phyloP scores from a whole-genome alignment of 2,888 invertebrate genomes.

The Coleophora flavipennella region DNA sequence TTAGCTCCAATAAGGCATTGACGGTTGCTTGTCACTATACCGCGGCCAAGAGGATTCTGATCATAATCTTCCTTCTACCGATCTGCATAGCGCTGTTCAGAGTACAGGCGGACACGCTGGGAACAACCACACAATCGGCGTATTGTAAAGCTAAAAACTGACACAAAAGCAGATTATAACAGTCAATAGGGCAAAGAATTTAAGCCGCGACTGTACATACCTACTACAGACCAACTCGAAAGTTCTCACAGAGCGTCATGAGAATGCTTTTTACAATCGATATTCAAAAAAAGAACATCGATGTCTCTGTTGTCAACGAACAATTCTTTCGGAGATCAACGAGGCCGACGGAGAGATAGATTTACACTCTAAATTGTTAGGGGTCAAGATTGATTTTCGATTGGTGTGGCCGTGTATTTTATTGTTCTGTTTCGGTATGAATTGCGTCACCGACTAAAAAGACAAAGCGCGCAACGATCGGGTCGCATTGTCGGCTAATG shows the following conservation, averaged over 20 bases:
- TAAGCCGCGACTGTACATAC: constrained; percentile 45
- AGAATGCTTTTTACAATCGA: constrained; percentile 70
- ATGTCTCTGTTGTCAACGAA: constrained; percentile 71
- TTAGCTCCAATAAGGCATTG: constrained; percentile 31
- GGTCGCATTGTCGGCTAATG: constrained; percentile 56
- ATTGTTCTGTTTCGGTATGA: constrained; percentile 59
- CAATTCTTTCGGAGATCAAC: constrained; percentile 63
- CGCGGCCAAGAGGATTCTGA: constrained; percentile 23
- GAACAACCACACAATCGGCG: too few relatives aligned
- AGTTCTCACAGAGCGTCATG: constrained; percentile 67
- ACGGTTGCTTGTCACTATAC: constrained; percentile 28
- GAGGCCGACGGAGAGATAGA: constrained; percentile 17
- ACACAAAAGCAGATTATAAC: constrained; percentile 40
- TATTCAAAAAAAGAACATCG: constrained; percentile 67
- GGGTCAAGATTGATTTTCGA: constrained; percentile 22
- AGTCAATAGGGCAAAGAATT: constrained; percentile 52
- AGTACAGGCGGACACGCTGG: not conserved
- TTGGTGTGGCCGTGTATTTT: constrained; percentile 27
- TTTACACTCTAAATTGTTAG: constrained; percentile 20
- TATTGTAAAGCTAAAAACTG: constrained; percentile 29
- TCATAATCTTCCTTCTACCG: constrained; percentile 31
- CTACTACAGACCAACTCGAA: constrained; percentile 31
- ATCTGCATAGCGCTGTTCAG: not conserved
- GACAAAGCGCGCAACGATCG: constrained; percentile 64
- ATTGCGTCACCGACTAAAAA: constrained; percentile 70